These are phyloP conservation scores for Catharus bicknelli DNA, from an alignment of 2,113 vertebrate species.

Conservation along the genomic window DNA sequence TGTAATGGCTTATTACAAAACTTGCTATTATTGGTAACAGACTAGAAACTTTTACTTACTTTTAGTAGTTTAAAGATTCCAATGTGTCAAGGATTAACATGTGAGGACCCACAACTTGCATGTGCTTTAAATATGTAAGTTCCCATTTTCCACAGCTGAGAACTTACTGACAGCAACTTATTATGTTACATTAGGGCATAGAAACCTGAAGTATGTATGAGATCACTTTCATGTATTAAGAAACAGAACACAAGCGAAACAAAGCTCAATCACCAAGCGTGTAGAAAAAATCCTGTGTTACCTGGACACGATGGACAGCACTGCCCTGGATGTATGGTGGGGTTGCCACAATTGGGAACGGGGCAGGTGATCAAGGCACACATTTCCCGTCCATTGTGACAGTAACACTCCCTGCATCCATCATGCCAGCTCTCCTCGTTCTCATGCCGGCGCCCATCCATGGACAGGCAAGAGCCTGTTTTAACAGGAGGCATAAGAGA, in stretches of 20 bases:
- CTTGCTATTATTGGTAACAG: neutral
- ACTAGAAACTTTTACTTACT: neutral
- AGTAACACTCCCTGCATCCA: constrained; percentile 90
- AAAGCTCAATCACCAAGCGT: fast-evolving
- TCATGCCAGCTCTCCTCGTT: constrained; percentile 90
- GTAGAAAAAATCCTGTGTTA: constrained; percentile 31
- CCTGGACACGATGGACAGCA: constrained; percentile 89
- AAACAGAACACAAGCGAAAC: neutral
- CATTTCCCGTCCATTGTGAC: constrained; percentile 87
- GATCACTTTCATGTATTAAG: neutral
- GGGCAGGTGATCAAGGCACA: constrained; percentile 90
- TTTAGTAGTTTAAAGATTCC: neutral
- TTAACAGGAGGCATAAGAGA: constrained; percentile 78
- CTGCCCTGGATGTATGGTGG: constrained; percentile 84
- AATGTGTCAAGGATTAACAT: neutral
- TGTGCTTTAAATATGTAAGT: neutral
- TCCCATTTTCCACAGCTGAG: neutral
- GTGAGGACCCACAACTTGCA: neutral
- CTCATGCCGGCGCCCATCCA: constrained; percentile 87
- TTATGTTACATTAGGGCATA: neutral
- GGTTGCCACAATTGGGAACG: constrained; percentile 83
- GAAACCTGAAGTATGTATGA: neutral
- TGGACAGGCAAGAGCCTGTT: constrained; percentile 83
- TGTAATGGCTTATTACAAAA: neutral
- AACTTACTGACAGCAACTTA: neutral